Conservation (phyloP, 2,113 vertebrate species). For the Crotalus horridus region DNA sequence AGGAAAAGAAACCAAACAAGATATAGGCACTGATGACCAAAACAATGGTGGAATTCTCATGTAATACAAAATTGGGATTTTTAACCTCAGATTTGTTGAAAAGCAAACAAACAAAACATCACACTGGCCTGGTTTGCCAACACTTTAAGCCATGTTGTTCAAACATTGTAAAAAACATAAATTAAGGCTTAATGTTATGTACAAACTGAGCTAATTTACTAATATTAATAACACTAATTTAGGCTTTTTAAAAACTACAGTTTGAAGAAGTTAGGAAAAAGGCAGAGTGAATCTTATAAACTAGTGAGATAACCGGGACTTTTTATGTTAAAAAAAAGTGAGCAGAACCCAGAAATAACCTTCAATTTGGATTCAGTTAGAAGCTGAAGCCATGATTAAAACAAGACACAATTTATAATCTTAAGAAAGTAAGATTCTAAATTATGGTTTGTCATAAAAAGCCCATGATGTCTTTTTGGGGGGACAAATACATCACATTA, state of each 20-base stretch:
- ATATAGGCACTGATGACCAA: constrained; percentile 41
- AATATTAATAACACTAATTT: background rate
- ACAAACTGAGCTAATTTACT: background rate
- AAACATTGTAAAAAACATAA: background rate
- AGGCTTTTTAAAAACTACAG: background rate
- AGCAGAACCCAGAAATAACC: background rate
- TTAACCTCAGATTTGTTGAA: background rate
- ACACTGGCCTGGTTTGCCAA: background rate
- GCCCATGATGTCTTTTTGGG: background rate
- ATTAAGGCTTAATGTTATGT: background rate
- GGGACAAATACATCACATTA: background rate
- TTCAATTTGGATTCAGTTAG: background rate
- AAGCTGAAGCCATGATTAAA: background rate
- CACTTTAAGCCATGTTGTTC: background rate
- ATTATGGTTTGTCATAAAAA: background rate
- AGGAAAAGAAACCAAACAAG: constrained; percentile 49
- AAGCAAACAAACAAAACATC: background rate
- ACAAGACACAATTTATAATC: background rate
- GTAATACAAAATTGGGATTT: background rate
- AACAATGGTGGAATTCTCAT: constrained; percentile 23
- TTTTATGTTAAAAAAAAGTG: background rate
- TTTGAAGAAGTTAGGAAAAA: background rate
- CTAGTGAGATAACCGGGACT: background rate
- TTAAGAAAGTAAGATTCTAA: background rate
- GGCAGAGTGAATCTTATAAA: background rate